These are phyloP conservation scores for Camponotus vicinus DNA, from an alignment of 1,140 invertebrate genomes.

Conservation along the genomic window DNA sequence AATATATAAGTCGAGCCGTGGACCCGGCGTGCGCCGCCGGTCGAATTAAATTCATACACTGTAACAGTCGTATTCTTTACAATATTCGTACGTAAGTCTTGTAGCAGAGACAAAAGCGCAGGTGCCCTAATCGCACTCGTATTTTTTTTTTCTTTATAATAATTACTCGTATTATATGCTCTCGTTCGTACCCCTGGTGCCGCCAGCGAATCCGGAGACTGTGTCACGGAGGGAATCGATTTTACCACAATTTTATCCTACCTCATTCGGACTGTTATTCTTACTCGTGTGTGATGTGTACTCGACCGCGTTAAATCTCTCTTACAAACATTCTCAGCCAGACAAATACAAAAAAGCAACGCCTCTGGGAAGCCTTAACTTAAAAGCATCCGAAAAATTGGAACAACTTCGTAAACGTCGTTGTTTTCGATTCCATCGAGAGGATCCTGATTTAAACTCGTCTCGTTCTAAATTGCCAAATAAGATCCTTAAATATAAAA, in stretches of 20 bases:
- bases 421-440: background rate
- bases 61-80: conserved; percentile 85
- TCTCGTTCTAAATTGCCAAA: background rate
- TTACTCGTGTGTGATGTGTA: conserved; percentile 8
- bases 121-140: conserved; percentile 79
- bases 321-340: background rate
- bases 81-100: conserved; percentile 84
- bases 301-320: background rate
- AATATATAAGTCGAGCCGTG: conserved; percentile 83
- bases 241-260: background rate
- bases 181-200: conserved; percentile 67
- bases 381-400: background rate
- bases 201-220: conserved; percentile 55
- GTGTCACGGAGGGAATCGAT: conserved; percentile 29
- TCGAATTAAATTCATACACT: conserved; percentile 83
- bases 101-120: conserved; percentile 83
- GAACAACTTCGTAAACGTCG: background rate
- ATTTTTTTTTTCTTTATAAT: conserved; percentile 56
- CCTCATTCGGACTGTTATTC: background rate
- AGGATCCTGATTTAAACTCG: background rate
- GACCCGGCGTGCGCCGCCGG: conserved; percentile 78
- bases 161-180: conserved; percentile 62
- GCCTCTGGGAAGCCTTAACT: background rate
- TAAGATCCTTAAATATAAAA: background rate
- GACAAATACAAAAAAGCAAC: conserved; percentile 3